Base-by-base conservation (phyloP, 2,113 vertebrate species). In the Anarrhichthys ocellatus region DNA sequence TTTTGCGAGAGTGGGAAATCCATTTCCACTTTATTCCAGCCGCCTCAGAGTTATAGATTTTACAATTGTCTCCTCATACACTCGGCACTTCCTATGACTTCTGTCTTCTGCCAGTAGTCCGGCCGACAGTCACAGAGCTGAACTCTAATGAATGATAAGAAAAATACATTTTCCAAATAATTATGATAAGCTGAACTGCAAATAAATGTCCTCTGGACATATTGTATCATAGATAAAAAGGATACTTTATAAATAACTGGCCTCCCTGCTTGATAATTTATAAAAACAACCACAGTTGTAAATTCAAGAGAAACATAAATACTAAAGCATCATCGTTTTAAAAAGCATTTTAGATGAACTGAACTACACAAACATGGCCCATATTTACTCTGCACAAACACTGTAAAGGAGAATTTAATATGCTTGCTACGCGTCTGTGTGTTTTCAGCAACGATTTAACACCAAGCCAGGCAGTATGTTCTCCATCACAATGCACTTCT, bases 1-100 rank as follows among this genome's bases (percentile, higher is more conserved):
- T 2, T 58, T 78, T 70, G 74, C 66, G 90, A 77, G 40, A 86
- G 80, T 89, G 88, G 88, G 78, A 84, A 91, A 91, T 91, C 87
- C 82, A 92, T 92, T 91, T 90, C 86, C 82, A 87, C 84, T 92
- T 88, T 78, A 88, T 91, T 80, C 89, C 52, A 80, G 63, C 81
- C 69, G 86, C 58, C 74, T 82, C 68, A 68, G 82, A 82, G 89
- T 90, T 90, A 92, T 89, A 89, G 87, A 89, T 90, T 86, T 84
- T 89, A 81, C 87, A 80, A 86, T 88, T 91, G 87, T 91, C 90
- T 90, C 86, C 83, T 91, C 74, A 84, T 86, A 66, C 72, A 80
- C 81, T 84, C 91, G 86, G 87, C 83, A 87, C 87, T 89, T 87
- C 76, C 83, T 50, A 48, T 77, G 84, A 78, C 82, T 89, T 84